Evolutionary conservation across 2,797 vertebrate species (phyloP).

Genomic region (Tachyglossus aculeatus): DNA sequence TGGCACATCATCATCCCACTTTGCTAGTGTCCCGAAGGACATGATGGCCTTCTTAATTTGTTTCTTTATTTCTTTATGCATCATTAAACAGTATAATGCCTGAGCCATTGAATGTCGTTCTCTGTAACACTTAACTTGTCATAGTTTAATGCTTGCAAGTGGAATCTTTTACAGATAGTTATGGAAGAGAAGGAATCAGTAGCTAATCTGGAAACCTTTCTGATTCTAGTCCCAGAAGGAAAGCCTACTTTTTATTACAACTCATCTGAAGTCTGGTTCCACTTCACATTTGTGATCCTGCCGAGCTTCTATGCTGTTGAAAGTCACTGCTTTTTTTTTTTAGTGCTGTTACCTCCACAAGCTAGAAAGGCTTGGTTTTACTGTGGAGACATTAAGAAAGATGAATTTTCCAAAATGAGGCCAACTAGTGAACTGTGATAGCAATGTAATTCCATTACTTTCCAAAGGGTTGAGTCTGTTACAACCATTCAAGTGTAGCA

Average conservation of each 20-base stretch:
- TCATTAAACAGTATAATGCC: too few relatives aligned
- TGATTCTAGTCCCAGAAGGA: not conserved
- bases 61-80: too few relatives aligned
- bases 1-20: too few relatives aligned
- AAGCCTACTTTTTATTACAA: not conserved
- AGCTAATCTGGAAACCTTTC: not conserved
- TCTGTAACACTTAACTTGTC: too few relatives aligned
- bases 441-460: slow-evolving; percentile 67
- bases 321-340: not conserved
- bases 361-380: slow-evolving; percentile 30
- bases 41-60: too few relatives aligned
- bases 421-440: slow-evolving; percentile 66
- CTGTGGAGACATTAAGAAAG: slow-evolving; percentile 46
- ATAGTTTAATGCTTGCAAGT: too few relatives aligned
- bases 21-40: too few relatives aligned
- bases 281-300: not conserved
- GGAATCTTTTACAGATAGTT: too few relatives aligned
- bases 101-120: too few relatives aligned
- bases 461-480: slow-evolving; percentile 61
- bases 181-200: not conserved
- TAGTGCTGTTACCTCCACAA: too few relatives aligned
- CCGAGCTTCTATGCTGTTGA: not conserved
- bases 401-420: slow-evolving; percentile 65
- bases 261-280: not conserved
- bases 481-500: slow-evolving; percentile 59